Base-by-base conservation (phyloP, 92 coral and sea anemone genomes). In the Epizoanthus rinbou region DNA sequence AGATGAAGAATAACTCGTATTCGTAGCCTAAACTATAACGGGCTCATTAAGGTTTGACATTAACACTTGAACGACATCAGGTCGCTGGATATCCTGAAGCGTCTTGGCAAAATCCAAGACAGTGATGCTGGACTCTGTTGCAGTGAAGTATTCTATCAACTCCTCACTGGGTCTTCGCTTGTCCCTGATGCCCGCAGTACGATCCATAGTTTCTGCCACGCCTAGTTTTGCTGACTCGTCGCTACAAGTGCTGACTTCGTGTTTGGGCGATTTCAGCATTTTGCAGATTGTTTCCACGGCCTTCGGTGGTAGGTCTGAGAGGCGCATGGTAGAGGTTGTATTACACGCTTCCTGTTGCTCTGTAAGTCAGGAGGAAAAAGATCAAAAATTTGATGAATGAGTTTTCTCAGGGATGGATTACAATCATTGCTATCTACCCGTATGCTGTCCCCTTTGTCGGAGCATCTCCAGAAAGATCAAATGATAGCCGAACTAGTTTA, bases 261-360 rank as follows among this genome's bases (percentile, higher is more conserved):
- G 21, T 57, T 47, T 24, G 16, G 54, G 54, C 16, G 9, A 9
- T 45, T 43, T 19, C 76, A 72, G 28, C 60, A 47, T 59, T 11
- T 47, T 16, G 14, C 17, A 18, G 25, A 72, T 50, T 50, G 31
- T 21, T 24, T 22, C 57, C 59, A 45, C 5, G 58, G 19, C 16
- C 16, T 28, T 15, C 53, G 76, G 62, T 72, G 76, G 22, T 16
- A 72, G 45, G 19, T 72, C 76, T 5, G 57, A 72, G 31, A 72
- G 37, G 24, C 18, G 41, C 22, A 16, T 2, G 47, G 73, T 25
- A 13, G 73, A 67, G 47, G 39, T 33, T 25, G 21, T 33, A 33
- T 16, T 43, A 21, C 45, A 67, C 28, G 50, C 35, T 24, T 45
- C 3, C 9, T 50, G 58, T 72, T 45, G 23, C 50, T 25, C 16